Conservation (phyloP, 2,113 vertebrate genomes). For the Nesoenas mayeri region DNA sequence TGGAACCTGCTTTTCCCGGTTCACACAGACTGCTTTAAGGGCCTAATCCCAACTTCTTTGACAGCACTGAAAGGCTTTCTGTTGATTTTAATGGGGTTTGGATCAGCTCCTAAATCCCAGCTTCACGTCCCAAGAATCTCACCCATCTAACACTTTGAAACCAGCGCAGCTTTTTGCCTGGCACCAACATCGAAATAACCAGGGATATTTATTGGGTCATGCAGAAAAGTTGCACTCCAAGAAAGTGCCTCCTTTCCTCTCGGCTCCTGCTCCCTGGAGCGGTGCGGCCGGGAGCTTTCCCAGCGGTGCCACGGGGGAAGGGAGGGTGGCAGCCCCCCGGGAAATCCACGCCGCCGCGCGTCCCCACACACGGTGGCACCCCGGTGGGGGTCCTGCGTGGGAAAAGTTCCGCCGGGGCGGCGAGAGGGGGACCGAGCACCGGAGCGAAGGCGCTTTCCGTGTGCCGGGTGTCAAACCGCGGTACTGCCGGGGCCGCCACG, state of each 20-base stretch:
- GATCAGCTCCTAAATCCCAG: neutral
- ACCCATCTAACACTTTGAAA: neutral
- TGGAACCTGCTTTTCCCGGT: neutral
- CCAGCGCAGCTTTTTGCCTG: neutral
- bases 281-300: neutral
- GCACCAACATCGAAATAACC: neutral
- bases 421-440: neutral
- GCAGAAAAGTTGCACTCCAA: neutral
- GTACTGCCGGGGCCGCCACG: neutral
- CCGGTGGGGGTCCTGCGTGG: neutral
- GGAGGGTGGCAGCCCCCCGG: neutral
- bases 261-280: neutral
- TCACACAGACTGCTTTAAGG: neutral
- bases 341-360: accelerated
- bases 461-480: neutral
- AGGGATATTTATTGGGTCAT: neutral
- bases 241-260: neutral
- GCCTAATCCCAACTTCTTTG: slow-evolving; percentile 5
- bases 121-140: neutral
- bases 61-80: neutral
- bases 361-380: neutral
- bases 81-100: neutral
- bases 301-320: neutral
- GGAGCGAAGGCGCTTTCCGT: neutral
- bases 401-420: too few species aligned